These are phyloP conservation scores for Montipora efflorescens DNA, from an alignment of 64 coral and sea anemone genomes.

Conservation along the genomic window DNA sequence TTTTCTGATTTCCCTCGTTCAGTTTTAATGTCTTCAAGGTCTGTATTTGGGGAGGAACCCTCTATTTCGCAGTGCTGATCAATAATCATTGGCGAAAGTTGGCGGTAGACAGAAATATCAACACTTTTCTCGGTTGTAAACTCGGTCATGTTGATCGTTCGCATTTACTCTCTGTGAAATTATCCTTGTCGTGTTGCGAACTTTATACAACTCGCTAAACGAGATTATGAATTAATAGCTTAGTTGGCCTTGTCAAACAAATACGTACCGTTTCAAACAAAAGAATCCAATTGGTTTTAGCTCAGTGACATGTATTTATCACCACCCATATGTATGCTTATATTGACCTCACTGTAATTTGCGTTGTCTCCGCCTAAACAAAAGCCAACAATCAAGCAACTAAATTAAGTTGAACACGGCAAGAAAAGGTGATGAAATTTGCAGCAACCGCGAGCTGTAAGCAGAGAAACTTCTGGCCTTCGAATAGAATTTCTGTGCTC, in stretches of 20 bases:
- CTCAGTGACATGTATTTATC: constrained; percentile 84
- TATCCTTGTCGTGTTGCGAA: constrained; percentile 20
- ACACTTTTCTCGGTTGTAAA: constrained; percentile 7
- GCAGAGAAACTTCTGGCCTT: background rate
- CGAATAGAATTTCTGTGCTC: constrained; percentile 6
- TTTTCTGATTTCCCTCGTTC: background rate
- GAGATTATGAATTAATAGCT: constrained; percentile 77
- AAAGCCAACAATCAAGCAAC: constrained; percentile 44
- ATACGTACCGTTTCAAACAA: constrained; percentile 64
- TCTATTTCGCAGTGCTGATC: background rate
- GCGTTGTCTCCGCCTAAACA: constrained; percentile 68
- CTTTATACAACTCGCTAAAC: constrained; percentile 52
- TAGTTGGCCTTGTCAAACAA: constrained; percentile 80
- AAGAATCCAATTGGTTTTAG: constrained; percentile 80
- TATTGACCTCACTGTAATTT: constrained; percentile 78
- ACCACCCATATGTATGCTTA: constrained; percentile 73
- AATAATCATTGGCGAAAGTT: background rate
- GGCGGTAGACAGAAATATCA: background rate
- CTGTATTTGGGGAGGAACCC: background rate
- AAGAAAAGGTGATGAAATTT: background rate
- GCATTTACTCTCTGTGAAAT: constrained; percentile 29
- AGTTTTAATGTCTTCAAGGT: background rate
- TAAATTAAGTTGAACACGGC: constrained; percentile 27
- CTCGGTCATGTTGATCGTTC: constrained; percentile 15
- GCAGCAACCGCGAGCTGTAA: background rate